Evolutionary conservation across 2,797 vertebrate species (phyloP).

Genomic region (Pseudochirops corinnae): DNA sequence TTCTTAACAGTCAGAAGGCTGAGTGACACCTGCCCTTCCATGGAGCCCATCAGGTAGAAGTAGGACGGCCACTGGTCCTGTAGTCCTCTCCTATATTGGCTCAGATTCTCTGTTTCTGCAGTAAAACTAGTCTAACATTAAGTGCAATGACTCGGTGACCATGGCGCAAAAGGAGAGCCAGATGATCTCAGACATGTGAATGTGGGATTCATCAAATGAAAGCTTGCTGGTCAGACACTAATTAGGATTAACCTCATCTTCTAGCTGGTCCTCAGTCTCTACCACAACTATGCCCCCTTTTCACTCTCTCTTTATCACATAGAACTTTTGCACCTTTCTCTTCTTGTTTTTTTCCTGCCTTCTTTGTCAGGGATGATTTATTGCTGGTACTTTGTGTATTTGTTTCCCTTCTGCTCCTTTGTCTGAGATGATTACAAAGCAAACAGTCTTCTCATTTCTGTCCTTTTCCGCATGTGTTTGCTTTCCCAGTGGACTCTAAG

Average conservation of each 20-base stretch:
- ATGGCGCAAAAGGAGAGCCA: not conserved
- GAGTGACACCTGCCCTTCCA: not conserved
- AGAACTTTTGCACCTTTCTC: not conserved
- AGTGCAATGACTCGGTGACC: not conserved
- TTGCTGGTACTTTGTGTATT: not conserved
- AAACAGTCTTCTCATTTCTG: not conserved
- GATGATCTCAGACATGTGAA: not conserved
- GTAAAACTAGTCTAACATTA: not conserved
- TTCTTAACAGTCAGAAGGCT: not conserved
- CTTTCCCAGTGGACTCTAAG: not conserved
- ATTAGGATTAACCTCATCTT: not conserved
- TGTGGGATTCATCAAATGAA: not conserved
- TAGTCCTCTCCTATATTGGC: not conserved
- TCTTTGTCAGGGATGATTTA: not conserved
- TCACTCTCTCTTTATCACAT: not conserved
- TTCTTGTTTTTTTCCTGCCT: not conserved
- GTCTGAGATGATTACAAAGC: not conserved
- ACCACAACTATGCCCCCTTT: not conserved
- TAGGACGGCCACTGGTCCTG: not conserved
- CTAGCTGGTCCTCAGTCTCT: not conserved
- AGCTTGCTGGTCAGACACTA: not conserved
- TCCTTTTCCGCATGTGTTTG: not conserved
- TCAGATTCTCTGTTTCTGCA: not conserved
- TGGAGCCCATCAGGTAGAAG: not conserved
- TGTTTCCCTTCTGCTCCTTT: not conserved